Evolutionary conservation across 1,140 invertebrate genomes (phyloP), one percentile per base, ranked within the genome.

Genomic region (Calycopis cecrops): DNA sequence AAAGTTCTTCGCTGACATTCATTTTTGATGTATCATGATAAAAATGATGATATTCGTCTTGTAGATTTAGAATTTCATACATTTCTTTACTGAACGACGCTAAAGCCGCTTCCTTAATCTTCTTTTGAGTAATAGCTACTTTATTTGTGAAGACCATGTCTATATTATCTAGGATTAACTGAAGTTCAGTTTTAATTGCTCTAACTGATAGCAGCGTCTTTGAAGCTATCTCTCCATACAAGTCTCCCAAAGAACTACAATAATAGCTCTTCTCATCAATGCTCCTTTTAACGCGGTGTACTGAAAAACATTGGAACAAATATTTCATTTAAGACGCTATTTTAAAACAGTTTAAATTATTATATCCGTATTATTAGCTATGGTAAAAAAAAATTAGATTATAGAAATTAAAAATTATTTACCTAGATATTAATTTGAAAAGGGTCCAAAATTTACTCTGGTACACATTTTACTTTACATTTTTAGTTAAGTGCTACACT

Each of bases 31-130:
- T 33, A 28, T 69, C 44, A 17, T 65, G 18, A 9, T 52, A 48
- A 55, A 63, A 68, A 50, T 71, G 63, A 58, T 66, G 60, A 55
- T 73, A 77, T 14, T 75, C 61, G 44, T 75, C 72, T 60, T 73
- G 62, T n/a, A 77, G 55, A 52, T 38, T 50, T 44, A 77, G 62
- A 48, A 74, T 58, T 47, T 75, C 63, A n/a, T 70, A 73, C 63
- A 75, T 69, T 14, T 61, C 63, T 9, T 44, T 48, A 14, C 68
- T 70, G 52, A 71, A 75, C 17, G 57, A n/a, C 17, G 65, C 55
- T 37, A 75, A 35, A n/a, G 65, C 68, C n/a, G 50, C 17, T 8
- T 66, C 53, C 57, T 71, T 73, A 35, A 77, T 38, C 1, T 60
- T 60, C 28, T 48, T 52, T 58, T 53, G 59, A 2, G 71, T 35